phyloP scores from a whole-genome alignment of 64 coral and sea anemone genomes.

The Astreopora myriophthalma region DNA sequence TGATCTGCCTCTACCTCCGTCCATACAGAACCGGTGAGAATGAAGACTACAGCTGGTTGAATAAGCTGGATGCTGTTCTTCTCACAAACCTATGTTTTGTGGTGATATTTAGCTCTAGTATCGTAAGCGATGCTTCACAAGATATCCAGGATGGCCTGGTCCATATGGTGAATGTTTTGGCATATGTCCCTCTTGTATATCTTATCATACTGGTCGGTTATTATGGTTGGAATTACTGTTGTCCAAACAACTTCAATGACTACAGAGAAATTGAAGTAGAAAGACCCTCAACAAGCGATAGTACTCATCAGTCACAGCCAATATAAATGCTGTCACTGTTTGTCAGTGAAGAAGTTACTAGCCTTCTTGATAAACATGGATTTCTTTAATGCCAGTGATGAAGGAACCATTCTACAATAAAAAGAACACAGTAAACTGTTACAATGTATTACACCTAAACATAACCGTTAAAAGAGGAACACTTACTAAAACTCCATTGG shows the following conservation, averaged over 20 bases:
- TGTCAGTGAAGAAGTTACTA: too few species aligned
- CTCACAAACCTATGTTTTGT: slow-evolving; percentile 78
- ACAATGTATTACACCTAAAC: too few species aligned
- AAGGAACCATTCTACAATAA: too few species aligned
- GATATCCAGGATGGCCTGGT: not conserved
- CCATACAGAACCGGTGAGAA: slow-evolving; percentile 47
- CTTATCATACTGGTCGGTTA: slow-evolving; percentile 24
- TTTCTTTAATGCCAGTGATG: too few species aligned
- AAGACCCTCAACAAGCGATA: not conserved
- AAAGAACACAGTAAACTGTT: too few species aligned
- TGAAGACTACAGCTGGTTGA: slow-evolving; percentile 55
- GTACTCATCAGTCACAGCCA: not conserved
- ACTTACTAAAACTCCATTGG: too few species aligned
- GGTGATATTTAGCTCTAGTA: slow-evolving; percentile 59
- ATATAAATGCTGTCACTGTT: too few species aligned
- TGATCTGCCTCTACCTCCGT: slow-evolving; percentile 41
- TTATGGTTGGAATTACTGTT: slow-evolving; percentile 40
- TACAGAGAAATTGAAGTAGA: not conserved
- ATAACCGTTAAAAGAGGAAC: too few species aligned
- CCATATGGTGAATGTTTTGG: slow-evolving; percentile 27
- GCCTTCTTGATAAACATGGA: too few species aligned
- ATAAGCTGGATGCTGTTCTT: slow-evolving; percentile 69
- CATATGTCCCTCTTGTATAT: slow-evolving; percentile 76
- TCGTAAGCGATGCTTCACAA: slow-evolving; percentile 43
- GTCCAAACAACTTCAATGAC: not conserved